These are phyloP conservation scores for Oryctes rhinoceros DNA, from an alignment of 1,140 invertebrate genomes.

Conservation along the genomic window DNA sequence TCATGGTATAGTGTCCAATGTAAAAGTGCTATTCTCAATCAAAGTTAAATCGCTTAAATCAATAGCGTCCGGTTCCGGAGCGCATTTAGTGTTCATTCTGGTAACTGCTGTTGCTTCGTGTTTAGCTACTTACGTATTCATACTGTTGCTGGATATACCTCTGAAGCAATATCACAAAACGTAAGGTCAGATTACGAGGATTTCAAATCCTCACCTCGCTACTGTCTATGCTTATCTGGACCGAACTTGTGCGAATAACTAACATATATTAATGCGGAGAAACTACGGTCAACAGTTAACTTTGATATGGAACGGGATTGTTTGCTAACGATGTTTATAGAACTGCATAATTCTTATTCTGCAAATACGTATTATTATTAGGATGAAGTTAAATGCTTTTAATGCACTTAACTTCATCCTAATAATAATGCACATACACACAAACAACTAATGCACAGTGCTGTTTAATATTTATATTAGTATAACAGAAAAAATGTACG, in stretches of 20 bases:
- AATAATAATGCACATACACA: too few species aligned
- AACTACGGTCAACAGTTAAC: neutral
- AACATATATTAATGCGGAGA: neutral
- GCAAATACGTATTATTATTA: too few species aligned
- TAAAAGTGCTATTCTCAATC: neutral
- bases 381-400: too few species aligned
- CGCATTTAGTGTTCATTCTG: neutral
- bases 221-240: neutral
- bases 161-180: neutral
- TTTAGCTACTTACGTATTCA: slow-evolving; percentile 1
- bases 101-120: neutral
- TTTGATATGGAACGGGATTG: neutral
- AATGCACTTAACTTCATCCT: too few species aligned
- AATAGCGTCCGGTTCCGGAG: neutral
- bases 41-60: neutral
- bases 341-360: too few species aligned
- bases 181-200: slow-evolving; percentile 8
- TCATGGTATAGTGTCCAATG: neutral
- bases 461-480: too few species aligned
- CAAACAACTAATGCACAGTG: too few species aligned
- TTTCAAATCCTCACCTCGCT: neutral
- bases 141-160: neutral
- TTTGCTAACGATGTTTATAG: neutral
- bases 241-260: neutral
- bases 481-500: too few species aligned